A percentile compares a stretch with the other conserved stretches of the same genome.
phyloP scores from a whole-genome alignment of 1,140 invertebrate genomes.

The Tenebrio molitor region DNA sequence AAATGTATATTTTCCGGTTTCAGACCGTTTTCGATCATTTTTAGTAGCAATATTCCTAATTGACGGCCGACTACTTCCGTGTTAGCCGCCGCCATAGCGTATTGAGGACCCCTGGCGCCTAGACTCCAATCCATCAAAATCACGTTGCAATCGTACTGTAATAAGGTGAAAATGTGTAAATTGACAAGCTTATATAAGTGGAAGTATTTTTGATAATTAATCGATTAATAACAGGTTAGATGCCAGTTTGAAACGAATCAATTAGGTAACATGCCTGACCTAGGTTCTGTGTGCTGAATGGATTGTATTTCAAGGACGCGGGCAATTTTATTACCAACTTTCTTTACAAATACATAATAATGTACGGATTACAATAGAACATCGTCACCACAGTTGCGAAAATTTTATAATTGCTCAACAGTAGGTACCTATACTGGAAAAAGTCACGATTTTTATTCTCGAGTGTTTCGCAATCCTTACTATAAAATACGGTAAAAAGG shows the following conservation, averaged over 20 bases:
- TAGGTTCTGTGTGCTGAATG: neutral
- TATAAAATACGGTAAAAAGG: no score
- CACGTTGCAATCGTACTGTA: conserved; percentile 72
- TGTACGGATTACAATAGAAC: neutral
- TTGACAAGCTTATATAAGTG: conserved; percentile 54
- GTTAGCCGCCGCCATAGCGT: conserved; percentile 76
- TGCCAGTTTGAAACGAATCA: neutral
- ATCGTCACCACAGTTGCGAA: neutral
- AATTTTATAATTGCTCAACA: no score
- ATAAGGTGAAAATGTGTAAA: conserved; percentile 49
- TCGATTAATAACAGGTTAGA: conserved; percentile 8
- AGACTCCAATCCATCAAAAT: conserved; percentile 78
- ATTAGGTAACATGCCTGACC: conserved; percentile 5
- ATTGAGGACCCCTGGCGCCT: conserved; percentile 74
- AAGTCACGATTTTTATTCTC: no score
- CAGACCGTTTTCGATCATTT: conserved; percentile 69
- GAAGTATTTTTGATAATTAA: conserved; percentile 4
- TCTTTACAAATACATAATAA: conserved; percentile 3
- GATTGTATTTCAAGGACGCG: conserved; percentile 22
- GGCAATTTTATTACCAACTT: neutral
- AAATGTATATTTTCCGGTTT: conserved; percentile 73
- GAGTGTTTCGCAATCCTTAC: no score
- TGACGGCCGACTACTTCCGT: conserved; percentile 75
- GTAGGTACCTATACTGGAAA: no score
- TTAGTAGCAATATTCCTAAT: conserved; percentile 71